Evolutionary conservation across 2,888 invertebrate species (phyloP), one percentile per base, ranked within the genome.

Genomic region (Phymatocera aterrima): DNA sequence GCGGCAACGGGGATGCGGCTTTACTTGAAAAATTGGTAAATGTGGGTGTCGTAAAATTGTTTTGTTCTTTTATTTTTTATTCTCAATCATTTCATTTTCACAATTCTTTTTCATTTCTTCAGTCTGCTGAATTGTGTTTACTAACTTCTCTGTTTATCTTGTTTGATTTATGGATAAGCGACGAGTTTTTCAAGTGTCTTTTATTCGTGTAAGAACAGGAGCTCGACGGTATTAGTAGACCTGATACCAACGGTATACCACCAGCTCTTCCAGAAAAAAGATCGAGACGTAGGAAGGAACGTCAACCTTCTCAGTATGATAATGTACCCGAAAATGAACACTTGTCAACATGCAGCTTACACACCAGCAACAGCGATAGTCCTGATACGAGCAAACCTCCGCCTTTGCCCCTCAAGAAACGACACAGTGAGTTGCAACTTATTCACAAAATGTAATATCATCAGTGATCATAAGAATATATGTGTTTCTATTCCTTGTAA

Each of bases 391-490:
- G 91, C 84, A 92, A 94, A 88, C 96, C 97, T 81, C 98, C 98
- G 81, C 98, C 98, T 72, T 92, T 98, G 83, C 98, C 98, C 57
- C 95, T 96, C 64, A 98, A 98, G 92, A 97, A 97, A 91, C 96
- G 96, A 91, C 96, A 98, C 93, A 98, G 98, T 97, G 94, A 96
- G 97, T 96, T 91, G 87, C 79, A 80, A 51, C 34, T 48, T 51
- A 31, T 72, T 51, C 15, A 28, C 6, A 72, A 60, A 43, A 61
- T 43, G 79, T 51, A 75, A 75, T 72, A 61, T 77, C 51, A 40
- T 51, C 68, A 34, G 46, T 65, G 80, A 78, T 77, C 72, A 31
- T 48, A 21, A 51, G 24, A 31, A 72, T 51, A 31, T 12, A 48
- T 24, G 24, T 28, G 10, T 68, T 43, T 46, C 21, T 21, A 43